These are phyloP conservation scores for Hypomesus transpacificus DNA, from an alignment of 2,113 vertebrate species.

Conservation along the genomic window DNA sequence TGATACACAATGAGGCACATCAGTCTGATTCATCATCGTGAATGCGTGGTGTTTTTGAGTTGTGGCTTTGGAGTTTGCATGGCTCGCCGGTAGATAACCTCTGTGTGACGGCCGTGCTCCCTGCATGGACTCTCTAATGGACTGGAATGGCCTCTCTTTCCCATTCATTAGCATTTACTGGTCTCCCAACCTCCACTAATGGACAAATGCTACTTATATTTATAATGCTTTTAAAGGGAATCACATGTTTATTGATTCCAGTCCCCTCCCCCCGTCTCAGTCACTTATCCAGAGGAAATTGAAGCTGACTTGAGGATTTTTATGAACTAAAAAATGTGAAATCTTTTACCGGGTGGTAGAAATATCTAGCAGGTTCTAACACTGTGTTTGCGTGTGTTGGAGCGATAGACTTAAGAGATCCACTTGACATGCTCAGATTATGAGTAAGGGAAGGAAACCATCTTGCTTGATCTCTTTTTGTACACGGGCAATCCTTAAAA, in stretches of 20 bases:
- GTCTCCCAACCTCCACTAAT: constrained; percentile 72
- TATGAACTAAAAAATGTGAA: constrained; percentile 38
- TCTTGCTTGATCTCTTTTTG: too few relatives aligned
- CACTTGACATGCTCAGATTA: constrained; percentile 23
- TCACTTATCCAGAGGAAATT: constrained; percentile 64
- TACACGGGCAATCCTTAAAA: too few relatives aligned
- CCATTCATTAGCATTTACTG: constrained; percentile 77
- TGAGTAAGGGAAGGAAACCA: too few relatives aligned
- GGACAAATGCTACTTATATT: constrained; percentile 75
- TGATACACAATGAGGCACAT: constrained; percentile 54
- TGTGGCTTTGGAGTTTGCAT: constrained; percentile 59
- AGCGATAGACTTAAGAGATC: constrained; percentile 30
- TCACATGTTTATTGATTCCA: constrained; percentile 74
- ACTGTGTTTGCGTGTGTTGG: constrained; percentile 4
- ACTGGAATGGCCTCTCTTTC: constrained; percentile 71
- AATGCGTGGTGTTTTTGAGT: constrained; percentile 65
- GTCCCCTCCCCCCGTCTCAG: constrained; percentile 36
- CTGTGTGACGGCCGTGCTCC: constrained; percentile 55
- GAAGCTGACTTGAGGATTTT: constrained; percentile 50
- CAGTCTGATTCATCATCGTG: constrained; percentile 61
- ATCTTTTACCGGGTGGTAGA: constrained; percentile 11
- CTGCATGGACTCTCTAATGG: constrained; percentile 74
- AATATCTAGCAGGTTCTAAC: constrained; percentile 10
- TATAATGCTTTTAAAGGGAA: constrained; percentile 78
- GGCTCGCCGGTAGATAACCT: constrained; percentile 69